Base-by-base conservation (phyloP, 2,797 vertebrate genomes). In the Silurus lanzhouensis region DNA sequence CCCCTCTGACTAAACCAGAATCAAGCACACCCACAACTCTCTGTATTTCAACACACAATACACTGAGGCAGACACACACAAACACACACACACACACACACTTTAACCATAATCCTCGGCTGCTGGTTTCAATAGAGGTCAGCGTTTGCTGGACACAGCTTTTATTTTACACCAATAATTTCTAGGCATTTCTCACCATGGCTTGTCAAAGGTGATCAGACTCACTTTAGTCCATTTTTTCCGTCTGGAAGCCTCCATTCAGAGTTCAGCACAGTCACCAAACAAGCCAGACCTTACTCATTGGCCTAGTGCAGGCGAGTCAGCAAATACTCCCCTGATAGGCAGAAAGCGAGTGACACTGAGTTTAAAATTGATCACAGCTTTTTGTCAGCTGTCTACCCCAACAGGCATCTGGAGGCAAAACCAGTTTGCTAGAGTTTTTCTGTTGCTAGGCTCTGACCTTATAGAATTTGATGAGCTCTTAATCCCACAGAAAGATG, bases 191-290 rank as follows among this genome's bases (percentile, higher is more conserved):
- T 94, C 91, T 91, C 92, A 89, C 91, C 68, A 89, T 90, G 91
- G 92, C 91, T 91, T 95, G 93, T 96, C 89, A 90, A 89, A 90
- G 84, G 91, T 92, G 91, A 95, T 95, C 91, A 95, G 88, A 60
- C 87, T 93, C 89, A 92, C 90, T 90, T 90, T 89, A 89, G 86
- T 87, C 82, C 85, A 93, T 94, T 91, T 85, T 44, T 87, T 94
- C 90, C 91, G 94, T 94, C 88, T 94, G 92, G 92, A 89, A 93
- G 91, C 89, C 86, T 93, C 94, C 90, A 95, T 96, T 96, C 94
- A 96, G 82, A 81, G 87, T 83, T 85, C 83, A 90, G 93, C 91
- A 91, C 91, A 88, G 91, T 93, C 93, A 93, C 92, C 91, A 90
- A 90, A 90, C 90, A 89, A 88, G 89, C 89, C 91, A 92, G 91